Evolutionary conservation across 2,113 vertebrate genomes (phyloP).

Genomic region (Symphodus melops): DNA sequence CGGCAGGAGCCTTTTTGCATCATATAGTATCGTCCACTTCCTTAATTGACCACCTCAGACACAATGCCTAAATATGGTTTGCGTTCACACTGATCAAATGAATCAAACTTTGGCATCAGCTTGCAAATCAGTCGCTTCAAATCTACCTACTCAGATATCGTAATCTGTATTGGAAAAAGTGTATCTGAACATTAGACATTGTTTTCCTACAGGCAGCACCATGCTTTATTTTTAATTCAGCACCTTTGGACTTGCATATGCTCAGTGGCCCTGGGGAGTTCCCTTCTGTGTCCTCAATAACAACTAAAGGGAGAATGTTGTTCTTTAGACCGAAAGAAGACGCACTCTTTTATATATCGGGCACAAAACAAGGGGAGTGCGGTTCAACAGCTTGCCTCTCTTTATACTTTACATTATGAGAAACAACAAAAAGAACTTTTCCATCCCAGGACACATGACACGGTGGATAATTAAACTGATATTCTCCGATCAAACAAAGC

Average conservation of each 20-base stretch:
- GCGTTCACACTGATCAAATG: too few species aligned
- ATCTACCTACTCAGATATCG: too few species aligned
- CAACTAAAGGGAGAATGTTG: constrained; percentile 26
- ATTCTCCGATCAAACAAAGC: constrained; percentile 34
- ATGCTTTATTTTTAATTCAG: constrained; percentile 1
- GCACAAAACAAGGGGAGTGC: neutral
- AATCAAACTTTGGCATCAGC: too few species aligned
- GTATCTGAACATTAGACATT: neutral
- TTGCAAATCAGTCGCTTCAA: too few species aligned
- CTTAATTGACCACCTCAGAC: too few species aligned
- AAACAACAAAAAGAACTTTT: constrained; percentile 18
- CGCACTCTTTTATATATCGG: neutral
- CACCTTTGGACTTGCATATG: neutral
- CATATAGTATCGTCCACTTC: too few species aligned
- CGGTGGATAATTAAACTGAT: constrained; percentile 26
- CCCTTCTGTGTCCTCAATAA: constrained; percentile 20
- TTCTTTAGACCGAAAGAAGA: constrained; percentile 4
- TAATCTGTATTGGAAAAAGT: too few species aligned
- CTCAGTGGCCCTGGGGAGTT: constrained; percentile 3
- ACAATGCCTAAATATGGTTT: too few species aligned
- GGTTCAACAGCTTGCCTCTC: neutral
- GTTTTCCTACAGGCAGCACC: neutral
- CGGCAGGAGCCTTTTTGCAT: too few species aligned
- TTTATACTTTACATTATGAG: constrained; percentile 28
- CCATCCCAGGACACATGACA: neutral